Evolutionary conservation across 2,888 invertebrate genomes (phyloP).

Genomic region (Yponomeuta evonymella): DNA sequence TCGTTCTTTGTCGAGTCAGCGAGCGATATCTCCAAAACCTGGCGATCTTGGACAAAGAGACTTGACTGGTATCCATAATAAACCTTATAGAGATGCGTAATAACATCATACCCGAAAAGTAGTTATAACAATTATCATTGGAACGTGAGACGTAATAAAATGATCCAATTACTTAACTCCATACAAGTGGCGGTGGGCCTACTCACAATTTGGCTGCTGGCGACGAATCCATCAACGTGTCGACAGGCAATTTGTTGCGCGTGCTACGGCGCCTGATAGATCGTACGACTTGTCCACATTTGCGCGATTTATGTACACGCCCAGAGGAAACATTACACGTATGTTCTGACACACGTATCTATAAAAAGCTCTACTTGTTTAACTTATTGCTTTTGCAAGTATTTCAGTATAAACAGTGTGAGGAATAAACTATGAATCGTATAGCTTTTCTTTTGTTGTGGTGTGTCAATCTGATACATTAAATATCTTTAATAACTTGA

Average conservation of each 20-base stretch:
- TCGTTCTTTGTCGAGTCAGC: conserved; percentile 39
- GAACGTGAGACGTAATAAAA: conserved; percentile 15
- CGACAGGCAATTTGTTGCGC: conserved; percentile 72
- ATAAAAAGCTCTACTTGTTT: not conserved
- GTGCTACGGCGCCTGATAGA: conserved; percentile 71
- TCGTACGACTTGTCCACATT: conserved; percentile 67
- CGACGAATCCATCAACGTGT: conserved; percentile 71
- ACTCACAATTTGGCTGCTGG: conserved; percentile 43
- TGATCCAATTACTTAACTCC: conserved; percentile 28
- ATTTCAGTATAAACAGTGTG: too few species aligned
- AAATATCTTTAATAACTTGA: too few species aligned
- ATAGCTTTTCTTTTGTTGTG: too few species aligned
- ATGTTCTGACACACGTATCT: conserved; percentile 40
- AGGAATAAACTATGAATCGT: too few species aligned
- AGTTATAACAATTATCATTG: not conserved
- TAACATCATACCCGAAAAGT: not conserved
- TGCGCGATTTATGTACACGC: conserved; percentile 57
- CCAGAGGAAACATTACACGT: conserved; percentile 49
- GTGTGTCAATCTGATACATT: too few species aligned
- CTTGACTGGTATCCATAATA: too few species aligned
- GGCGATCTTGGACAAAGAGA: too few species aligned
- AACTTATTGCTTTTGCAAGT: not conserved
- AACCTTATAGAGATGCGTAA: not conserved
- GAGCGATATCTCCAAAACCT: conserved; percentile 21
- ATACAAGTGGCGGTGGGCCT: conserved; percentile 25